Evolutionary conservation across 2,113 vertebrate genomes (phyloP).

Genomic region (Dunckerocampus dactyliophorus): DNA sequence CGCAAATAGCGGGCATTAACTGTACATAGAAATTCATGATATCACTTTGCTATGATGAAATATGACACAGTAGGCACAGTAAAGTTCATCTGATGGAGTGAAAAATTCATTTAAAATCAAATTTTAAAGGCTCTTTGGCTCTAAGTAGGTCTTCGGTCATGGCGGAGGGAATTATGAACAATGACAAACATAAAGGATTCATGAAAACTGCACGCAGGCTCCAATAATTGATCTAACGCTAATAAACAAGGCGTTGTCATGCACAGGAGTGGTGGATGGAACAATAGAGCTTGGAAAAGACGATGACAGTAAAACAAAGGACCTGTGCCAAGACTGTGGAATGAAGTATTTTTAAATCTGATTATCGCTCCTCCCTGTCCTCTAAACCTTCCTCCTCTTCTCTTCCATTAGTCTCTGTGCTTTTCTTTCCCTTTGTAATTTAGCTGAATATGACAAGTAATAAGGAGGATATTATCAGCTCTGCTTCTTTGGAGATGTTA

Average conservation of each 20-base stretch:
- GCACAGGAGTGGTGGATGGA: not conserved
- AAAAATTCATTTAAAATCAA: too few relatives aligned
- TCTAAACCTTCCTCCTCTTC: not conserved
- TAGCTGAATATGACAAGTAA: not conserved
- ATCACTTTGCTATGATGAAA: too few relatives aligned
- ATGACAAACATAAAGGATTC: too few relatives aligned
- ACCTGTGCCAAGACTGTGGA: conserved; percentile 4
- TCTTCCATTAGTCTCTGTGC: not conserved
- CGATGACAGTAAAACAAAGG: conserved; percentile 13
- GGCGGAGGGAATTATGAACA: too few relatives aligned
- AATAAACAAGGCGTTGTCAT: not conserved
- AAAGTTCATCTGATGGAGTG: too few relatives aligned
- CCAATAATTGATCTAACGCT: not conserved
- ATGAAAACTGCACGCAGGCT: not conserved
- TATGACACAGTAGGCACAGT: too few relatives aligned
- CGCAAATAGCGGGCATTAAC: too few relatives aligned
- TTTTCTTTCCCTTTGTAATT: not conserved
- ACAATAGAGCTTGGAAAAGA: conserved; percentile 2
- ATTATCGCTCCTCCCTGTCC: conserved; percentile 8
- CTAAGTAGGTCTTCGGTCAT: too few relatives aligned
- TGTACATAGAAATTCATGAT: too few relatives aligned
- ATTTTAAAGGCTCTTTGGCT: too few relatives aligned
- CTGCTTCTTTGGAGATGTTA: not conserved
- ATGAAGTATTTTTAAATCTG: conserved; percentile 12
- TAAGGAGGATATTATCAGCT: not conserved